Conservation (phyloP, 2,113 vertebrate species). For the Chaenogobius annularis region DNA sequence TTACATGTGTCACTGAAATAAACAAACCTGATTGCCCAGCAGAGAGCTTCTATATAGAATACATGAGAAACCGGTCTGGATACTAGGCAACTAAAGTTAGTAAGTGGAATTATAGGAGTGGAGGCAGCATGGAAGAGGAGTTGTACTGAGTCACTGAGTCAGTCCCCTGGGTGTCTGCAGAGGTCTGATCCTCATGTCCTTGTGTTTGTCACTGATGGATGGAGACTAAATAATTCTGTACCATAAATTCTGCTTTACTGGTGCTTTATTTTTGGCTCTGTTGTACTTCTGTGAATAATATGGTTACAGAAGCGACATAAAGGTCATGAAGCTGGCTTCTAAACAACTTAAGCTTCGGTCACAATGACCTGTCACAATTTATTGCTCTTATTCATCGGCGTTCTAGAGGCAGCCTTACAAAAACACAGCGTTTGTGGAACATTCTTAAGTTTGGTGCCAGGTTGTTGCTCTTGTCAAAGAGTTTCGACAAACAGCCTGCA, state of each 20-base stretch:
- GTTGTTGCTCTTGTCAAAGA: too few relatives aligned
- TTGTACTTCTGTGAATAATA: background rate
- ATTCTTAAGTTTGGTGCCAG: too few relatives aligned
- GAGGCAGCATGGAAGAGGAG: background rate
- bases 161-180: background rate
- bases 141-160: background rate
- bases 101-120: background rate
- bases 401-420: too few relatives aligned
- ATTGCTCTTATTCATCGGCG: too few relatives aligned
- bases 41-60: too few relatives aligned
- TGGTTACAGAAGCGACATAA: background rate
- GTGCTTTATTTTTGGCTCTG: slow-evolving; percentile 3
- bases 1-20: too few relatives aligned
- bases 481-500: too few relatives aligned
- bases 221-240: slow-evolving; percentile 4
- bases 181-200: slow-evolving; percentile 3
- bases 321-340: background rate
- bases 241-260: slow-evolving; percentile 1
- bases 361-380: background rate
- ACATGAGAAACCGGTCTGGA: too few relatives aligned
- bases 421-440: too few relatives aligned
- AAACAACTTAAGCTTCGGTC: background rate
- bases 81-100: background rate
- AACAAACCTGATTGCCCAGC: too few relatives aligned
- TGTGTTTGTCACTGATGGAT: slow-evolving; percentile 11